Base-by-base conservation (phyloP, 2,113 vertebrate species). In the Nycticryphes semicollaris region DNA sequence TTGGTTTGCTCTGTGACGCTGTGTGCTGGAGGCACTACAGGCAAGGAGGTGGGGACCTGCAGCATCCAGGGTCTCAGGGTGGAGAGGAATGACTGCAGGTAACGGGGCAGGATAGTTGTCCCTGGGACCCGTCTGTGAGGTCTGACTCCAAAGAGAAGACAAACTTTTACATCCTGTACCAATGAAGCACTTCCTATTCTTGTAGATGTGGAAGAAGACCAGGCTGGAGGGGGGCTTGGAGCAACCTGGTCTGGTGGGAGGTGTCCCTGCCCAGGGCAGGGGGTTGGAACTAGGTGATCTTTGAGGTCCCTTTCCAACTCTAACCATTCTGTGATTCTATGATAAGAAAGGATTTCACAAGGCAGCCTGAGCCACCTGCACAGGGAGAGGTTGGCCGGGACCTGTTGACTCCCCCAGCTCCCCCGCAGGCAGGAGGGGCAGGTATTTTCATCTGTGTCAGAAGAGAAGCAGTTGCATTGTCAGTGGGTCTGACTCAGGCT, bases 401-500 rank as follows among this genome's bases (percentile, higher is more conserved):
- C 45, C 41, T 25, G 23, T 20, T 23, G 43, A 30, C 21, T 67
- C 33, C 50, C 12, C 4, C 43, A 62, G 23, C 4, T 6, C 18
- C 18, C 7, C 59, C 19, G 21, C 12, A 10, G 1, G 31, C 0
- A 4, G 45, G 13, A 12, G 1, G 3, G 56, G 37, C 43, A 47
- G 35, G 41, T 28, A 6, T 66, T 76, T 76, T 41, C 6, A 2
- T 33, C 30, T 21, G 14, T 37, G 16, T 41, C 48, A 27, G 41
- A 48, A 41, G 13, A 75, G 39, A 33, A 78, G 5, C 45, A 33
- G 41, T 66, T 43, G 17, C 31, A 14, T 63, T 5, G 0, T 66
- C 16, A 30, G 51, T 25, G 31, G 48, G 27, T 39, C 45, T 87
- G 82, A 33, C 18, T 47, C 47, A 60, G 64, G 30, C 77, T 73